These are phyloP conservation scores for Ceratitis capitata DNA, from an alignment of 1,140 invertebrate species.

Conservation along the genomic window DNA sequence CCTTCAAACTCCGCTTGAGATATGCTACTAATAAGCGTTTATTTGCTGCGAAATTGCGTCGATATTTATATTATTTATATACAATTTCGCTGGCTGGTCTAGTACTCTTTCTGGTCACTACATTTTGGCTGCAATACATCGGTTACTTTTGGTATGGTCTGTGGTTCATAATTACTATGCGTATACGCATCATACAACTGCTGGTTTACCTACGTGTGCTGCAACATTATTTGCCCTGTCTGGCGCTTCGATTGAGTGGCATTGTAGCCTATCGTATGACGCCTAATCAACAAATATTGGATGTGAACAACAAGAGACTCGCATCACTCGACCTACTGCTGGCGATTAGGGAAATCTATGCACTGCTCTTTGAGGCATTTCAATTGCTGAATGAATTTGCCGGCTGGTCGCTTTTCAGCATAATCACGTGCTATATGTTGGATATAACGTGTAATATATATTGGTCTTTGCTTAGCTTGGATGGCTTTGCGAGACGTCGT, in stretches of 20 bases:
- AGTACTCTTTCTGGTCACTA: background rate
- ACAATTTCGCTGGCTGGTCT: background rate
- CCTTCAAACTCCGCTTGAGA: background rate
- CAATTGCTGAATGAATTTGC: slow-evolving; percentile 39
- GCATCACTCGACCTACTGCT: background rate
- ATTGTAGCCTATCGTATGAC: slow-evolving; percentile 3
- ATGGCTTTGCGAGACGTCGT: background rate
- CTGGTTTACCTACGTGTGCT: slow-evolving; percentile 33
- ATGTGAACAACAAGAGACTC: background rate
- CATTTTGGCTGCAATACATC: background rate
- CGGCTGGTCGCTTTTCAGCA: slow-evolving; percentile 39
- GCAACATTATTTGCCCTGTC: background rate
- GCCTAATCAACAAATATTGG: background rate
- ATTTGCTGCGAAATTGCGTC: background rate
- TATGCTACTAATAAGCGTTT: background rate
- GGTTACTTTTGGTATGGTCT: slow-evolving; percentile 40
- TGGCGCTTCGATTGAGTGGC: slow-evolving; percentile 25
- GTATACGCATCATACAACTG: slow-evolving; percentile 39
- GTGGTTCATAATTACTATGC: slow-evolving; percentile 22
- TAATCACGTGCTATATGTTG: slow-evolving; percentile 36
- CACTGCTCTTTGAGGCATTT: slow-evolving; percentile 2
- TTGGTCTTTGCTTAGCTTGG: slow-evolving; percentile 38
- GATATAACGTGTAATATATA: slow-evolving; percentile 41
- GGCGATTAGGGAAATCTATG: slow-evolving; percentile 30
- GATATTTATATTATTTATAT: background rate